A percentile compares a stretch with the other conserved stretches of the same genome.
phyloP scores from a whole-genome alignment of 2,113 vertebrate species.

The Tychaedon coryphoeus region DNA sequence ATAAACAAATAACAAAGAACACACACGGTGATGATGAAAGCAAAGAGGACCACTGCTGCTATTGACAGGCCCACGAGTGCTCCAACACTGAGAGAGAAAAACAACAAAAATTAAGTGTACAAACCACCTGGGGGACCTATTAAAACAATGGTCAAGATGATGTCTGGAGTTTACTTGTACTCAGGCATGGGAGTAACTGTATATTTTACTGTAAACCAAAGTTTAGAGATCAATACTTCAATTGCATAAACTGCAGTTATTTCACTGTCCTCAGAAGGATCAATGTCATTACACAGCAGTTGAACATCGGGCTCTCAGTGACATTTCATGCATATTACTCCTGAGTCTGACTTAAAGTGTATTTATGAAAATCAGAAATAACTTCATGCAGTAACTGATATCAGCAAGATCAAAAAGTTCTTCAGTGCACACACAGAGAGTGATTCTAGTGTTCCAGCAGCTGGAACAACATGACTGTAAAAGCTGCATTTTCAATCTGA shows the following conservation, averaged over 20 bases:
- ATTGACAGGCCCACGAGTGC: constrained; percentile 89
- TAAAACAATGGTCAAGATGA: not conserved
- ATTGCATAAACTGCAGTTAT: not conserved
- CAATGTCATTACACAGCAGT: not conserved
- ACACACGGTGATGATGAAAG: constrained; percentile 89
- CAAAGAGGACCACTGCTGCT: constrained; percentile 88
- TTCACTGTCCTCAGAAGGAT: not conserved
- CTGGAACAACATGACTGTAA: not conserved
- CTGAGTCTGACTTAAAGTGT: not conserved
- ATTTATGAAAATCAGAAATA: not conserved
- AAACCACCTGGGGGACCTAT: not conserved
- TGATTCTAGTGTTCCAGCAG: not conserved
- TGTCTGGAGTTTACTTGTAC: not conserved
- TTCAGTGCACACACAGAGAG: not conserved
- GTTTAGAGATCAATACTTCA: not conserved
- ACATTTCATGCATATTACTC: not conserved
- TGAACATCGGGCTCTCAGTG: not conserved
- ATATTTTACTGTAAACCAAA: not conserved
- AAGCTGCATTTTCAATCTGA: not conserved
- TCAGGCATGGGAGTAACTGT: not conserved
- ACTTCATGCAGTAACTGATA: not conserved
- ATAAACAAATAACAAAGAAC: constrained; percentile 94
- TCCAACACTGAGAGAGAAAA: constrained; percentile 80
- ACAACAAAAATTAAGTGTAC: not conserved
- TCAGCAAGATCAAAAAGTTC: not conserved